Percentiles rank a stretch among this genome's conserved stretches.
These are phyloP conservation scores for Odontamblyopus lacepedii DNA, from an alignment of 2,797 vertebrate genomes.

Conservation along the genomic window DNA sequence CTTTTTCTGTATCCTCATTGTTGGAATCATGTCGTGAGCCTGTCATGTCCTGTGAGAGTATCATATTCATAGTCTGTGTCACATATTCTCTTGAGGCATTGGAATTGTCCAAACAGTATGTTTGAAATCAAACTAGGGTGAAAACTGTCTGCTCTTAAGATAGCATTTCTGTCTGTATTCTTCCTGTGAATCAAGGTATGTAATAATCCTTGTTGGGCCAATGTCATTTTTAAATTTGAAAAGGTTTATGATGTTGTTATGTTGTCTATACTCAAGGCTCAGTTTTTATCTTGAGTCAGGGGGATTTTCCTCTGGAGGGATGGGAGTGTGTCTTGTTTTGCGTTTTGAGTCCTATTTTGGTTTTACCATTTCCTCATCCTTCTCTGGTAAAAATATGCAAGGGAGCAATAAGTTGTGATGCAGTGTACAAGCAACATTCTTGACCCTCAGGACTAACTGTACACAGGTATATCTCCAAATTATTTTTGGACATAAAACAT, in stretches of 20 bases:
- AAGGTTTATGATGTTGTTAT: too few relatives aligned
- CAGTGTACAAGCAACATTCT: neutral
- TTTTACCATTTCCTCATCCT: neutral
- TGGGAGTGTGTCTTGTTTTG: neutral
- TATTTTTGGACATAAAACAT: neutral
- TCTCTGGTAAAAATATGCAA: constrained; percentile 4
- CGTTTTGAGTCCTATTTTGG: neutral
- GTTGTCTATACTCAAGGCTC: too few relatives aligned
- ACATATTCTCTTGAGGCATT: neutral
- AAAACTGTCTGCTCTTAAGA: too few relatives aligned
- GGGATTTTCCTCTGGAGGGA: neutral
- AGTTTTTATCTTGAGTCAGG: neutral
- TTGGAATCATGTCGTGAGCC: neutral
- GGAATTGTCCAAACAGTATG: neutral
- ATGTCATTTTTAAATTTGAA: too few relatives aligned
- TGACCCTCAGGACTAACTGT: neutral
- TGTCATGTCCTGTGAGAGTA: neutral
- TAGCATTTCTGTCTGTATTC: too few relatives aligned
- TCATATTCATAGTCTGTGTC: neutral
- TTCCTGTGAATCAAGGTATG: too few relatives aligned
- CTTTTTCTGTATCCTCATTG: neutral
- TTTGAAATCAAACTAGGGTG: too few relatives aligned
- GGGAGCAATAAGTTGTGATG: constrained; percentile 7
- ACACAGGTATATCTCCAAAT: neutral
- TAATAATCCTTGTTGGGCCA: too few relatives aligned